Evolutionary conservation across 1,140 invertebrate species (phyloP).

Genomic region (Drosophila murphyi): DNA sequence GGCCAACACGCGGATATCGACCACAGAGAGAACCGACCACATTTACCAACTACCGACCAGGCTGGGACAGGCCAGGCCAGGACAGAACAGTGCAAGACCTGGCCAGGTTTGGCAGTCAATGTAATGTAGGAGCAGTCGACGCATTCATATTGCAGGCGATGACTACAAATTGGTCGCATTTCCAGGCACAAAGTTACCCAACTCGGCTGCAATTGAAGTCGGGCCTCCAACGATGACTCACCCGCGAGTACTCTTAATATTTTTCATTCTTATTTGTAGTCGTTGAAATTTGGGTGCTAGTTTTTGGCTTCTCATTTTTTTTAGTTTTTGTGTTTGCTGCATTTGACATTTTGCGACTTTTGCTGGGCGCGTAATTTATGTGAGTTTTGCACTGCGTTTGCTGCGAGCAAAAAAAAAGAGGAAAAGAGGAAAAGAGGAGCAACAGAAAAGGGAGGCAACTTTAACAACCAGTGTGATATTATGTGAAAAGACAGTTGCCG

Average conservation of each 20-base stretch:
- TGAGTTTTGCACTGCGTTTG: constrained; percentile 69
- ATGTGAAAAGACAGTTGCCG: constrained; percentile 65
- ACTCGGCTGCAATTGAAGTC: constrained; percentile 10
- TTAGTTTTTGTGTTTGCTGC: constrained; percentile 58
- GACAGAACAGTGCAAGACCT: neutral
- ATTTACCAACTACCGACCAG: constrained; percentile 12
- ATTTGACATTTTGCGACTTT: constrained; percentile 81
- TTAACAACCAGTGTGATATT: constrained; percentile 68
- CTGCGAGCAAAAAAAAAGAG: constrained; percentile 38
- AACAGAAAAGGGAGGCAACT: constrained; percentile 22
- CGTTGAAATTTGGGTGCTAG: constrained; percentile 60
- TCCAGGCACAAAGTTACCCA: constrained; percentile 55
- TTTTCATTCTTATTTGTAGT: constrained; percentile 26
- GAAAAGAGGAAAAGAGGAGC: constrained; percentile 6
- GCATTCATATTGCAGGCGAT: constrained; percentile 42
- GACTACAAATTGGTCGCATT: constrained; percentile 78
- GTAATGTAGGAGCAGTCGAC: constrained; percentile 12
- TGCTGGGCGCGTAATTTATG: constrained; percentile 76
- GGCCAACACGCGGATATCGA: constrained; percentile 59
- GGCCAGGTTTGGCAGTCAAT: constrained; percentile 5
- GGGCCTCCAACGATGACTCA: constrained; percentile 55
- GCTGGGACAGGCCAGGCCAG: neutral
- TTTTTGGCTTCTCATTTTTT: constrained; percentile 36
- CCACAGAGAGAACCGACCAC: constrained; percentile 38
- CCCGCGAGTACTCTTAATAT: constrained; percentile 30